Percentiles rank a stretch among this genome's conserved stretches.
These are phyloP conservation scores for Onychomys arenicola DNA, from an alignment of 2,797 vertebrate genomes.

Conservation along the genomic window DNA sequence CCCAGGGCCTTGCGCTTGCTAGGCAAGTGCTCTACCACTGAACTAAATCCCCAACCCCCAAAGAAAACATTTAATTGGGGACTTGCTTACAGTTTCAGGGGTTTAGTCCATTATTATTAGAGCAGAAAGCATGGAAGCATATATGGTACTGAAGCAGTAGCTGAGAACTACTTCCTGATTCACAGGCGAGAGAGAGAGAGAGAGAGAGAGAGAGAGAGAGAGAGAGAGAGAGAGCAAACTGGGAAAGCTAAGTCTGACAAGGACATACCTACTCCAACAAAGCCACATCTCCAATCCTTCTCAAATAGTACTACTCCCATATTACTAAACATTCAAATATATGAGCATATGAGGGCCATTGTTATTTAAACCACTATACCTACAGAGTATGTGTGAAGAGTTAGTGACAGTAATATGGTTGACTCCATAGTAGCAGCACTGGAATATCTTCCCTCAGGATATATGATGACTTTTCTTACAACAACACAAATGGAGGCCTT, in stretches of 20 bases:
- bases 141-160: neutral
- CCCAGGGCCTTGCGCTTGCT: too few species aligned
- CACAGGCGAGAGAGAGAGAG: neutral
- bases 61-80: neutral
- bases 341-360: neutral
- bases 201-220: too few species aligned
- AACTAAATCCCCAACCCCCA: too few species aligned
- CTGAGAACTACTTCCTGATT: neutral
- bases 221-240: neutral
- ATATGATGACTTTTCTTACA: neutral
- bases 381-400: neutral
- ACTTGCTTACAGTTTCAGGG: neutral
- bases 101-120: neutral
- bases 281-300: neutral
- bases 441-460: neutral
- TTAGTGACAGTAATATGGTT: neutral
- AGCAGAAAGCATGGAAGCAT: neutral
- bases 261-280: neutral
- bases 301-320: neutral
- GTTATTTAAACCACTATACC: neutral
- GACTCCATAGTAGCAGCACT: neutral
- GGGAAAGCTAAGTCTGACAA: neutral
- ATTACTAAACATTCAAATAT: neutral
- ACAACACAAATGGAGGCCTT: neutral
- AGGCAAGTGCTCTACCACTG: too few species aligned